Conservation (phyloP, 2,113 vertebrate species). For the Ceyx cyanopectus region DNA sequence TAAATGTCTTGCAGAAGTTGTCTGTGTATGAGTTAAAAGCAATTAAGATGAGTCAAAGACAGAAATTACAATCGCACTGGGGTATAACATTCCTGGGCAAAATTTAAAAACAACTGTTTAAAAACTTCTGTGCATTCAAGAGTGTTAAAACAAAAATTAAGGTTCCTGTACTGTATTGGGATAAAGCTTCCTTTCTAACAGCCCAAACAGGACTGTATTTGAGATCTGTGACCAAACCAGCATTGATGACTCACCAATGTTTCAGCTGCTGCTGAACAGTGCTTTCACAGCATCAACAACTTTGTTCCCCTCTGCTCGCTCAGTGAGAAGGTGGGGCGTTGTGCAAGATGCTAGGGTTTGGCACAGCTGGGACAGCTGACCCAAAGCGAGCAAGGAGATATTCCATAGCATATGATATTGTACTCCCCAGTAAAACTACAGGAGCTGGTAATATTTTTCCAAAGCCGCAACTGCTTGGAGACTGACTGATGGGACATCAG, state of each 20-base stretch:
- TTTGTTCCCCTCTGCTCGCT: not conserved
- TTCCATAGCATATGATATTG: not conserved
- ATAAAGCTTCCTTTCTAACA: not conserved
- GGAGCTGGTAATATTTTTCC: not conserved
- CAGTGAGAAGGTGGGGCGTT: not conserved
- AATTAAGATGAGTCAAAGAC: not conserved
- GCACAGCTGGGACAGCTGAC: not conserved
- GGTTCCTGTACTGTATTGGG: fast-evolving
- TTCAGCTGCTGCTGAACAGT: not conserved
- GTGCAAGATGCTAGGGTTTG: not conserved
- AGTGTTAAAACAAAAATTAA: not conserved
- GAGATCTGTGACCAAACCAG: not conserved
- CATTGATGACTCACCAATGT: not conserved
- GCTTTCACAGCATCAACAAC: not conserved
- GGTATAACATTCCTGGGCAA: not conserved
- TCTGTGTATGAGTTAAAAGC: not conserved
- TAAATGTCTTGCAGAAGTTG: not conserved
- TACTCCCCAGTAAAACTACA: not conserved
- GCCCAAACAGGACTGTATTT: fast-evolving
- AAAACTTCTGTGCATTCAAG: not conserved
- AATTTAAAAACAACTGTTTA: not conserved
- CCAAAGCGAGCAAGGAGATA: not conserved
- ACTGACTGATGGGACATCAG: not conserved
- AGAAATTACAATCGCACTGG: not conserved
- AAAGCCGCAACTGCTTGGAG: not conserved